Evolutionary conservation across 2,113 vertebrate species (phyloP).

Genomic region (Illadopsis cleaveri): DNA sequence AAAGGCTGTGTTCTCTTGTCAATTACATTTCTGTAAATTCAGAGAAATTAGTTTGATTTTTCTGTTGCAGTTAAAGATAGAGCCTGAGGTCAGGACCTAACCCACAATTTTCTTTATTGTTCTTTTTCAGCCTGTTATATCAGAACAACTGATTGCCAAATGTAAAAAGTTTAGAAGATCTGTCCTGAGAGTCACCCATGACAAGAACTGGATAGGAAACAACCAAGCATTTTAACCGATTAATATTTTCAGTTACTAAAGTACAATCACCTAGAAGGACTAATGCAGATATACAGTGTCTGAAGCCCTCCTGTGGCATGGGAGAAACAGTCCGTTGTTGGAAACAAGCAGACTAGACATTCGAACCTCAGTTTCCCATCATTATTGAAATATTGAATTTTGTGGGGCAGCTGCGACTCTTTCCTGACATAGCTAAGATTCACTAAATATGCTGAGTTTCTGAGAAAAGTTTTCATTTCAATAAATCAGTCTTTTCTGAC

Average conservation of each 20-base stretch:
- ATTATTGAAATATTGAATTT: neutral
- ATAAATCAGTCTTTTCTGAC: neutral
- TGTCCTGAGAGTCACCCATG: neutral
- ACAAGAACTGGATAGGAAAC: neutral
- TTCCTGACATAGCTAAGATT: neutral
- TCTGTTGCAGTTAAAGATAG: neutral
- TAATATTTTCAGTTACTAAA: neutral
- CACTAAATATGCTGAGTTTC: neutral
- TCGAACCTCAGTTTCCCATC: neutral
- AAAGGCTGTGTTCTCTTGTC: neutral
- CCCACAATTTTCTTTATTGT: neutral
- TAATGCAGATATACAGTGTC: rapidly evolving
- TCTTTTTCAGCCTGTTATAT: neutral
- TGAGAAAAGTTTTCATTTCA: neutral
- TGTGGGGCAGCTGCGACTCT: neutral
- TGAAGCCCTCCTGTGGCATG: neutral
- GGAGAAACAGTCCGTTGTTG: neutral
- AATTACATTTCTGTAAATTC: neutral
- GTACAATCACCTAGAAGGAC: neutral
- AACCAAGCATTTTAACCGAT: neutral
- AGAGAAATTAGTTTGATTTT: neutral
- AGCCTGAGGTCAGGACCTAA: neutral
- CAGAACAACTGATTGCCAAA: neutral
- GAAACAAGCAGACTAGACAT: neutral
- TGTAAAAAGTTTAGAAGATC: neutral